Evolutionary conservation across 2,797 vertebrate species (phyloP).

Genomic region (Monodelphis domestica): DNA sequence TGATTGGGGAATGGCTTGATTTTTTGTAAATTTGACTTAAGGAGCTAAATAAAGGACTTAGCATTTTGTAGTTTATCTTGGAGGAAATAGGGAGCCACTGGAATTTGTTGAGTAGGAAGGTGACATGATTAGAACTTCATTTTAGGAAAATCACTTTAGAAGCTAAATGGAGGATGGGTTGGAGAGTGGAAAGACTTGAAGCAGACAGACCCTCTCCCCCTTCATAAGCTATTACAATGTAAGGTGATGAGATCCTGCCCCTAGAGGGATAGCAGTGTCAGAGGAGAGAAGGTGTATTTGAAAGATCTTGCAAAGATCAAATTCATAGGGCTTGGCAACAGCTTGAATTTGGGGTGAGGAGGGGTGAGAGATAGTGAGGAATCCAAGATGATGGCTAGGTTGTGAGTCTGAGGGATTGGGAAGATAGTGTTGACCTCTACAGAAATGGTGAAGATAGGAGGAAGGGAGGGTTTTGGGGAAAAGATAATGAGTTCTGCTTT

Average conservation of each 20-base stretch:
- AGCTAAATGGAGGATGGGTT: neutral
- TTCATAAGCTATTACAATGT: neutral
- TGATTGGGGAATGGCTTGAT: too few relatives aligned
- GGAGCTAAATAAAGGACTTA: neutral
- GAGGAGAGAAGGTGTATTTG: neutral
- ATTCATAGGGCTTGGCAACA: neutral
- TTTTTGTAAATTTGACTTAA: too few relatives aligned
- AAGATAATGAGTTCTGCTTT: neutral
- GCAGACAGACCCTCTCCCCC: neutral
- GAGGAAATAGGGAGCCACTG: neutral
- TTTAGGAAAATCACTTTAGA: neutral
- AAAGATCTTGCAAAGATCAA: neutral
- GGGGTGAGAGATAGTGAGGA: neutral
- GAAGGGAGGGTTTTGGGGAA: neutral
- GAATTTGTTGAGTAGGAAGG: neutral
- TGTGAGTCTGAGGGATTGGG: neutral
- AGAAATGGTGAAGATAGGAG: neutral
- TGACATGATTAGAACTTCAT: neutral
- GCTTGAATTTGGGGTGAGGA: neutral
- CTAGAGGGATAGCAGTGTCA: neutral
- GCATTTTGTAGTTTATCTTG: neutral
- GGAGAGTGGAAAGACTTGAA: neutral
- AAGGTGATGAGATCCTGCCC: neutral
- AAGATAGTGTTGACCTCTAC: neutral
- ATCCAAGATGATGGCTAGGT: neutral